Conservation (phyloP, 2,888 invertebrate genomes). For the Icerya purchasi region DNA sequence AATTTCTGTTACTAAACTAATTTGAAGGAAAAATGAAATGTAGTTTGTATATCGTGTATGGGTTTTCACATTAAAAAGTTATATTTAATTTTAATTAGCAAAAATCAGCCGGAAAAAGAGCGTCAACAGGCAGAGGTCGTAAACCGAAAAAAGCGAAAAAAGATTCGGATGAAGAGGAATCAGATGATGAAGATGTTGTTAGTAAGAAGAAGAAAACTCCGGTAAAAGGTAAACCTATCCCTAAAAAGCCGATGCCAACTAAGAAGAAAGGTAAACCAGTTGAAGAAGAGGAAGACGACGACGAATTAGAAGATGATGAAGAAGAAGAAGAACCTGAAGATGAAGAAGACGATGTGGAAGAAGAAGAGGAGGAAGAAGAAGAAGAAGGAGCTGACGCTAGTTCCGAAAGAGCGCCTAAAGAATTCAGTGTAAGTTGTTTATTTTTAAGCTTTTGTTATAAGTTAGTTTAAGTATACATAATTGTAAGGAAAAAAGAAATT, state of each 20-base stretch:
- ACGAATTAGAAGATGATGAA: constrained; percentile 16
- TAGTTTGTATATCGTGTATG: too few species aligned
- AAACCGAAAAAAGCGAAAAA: constrained; percentile 13
- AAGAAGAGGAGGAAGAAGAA: constrained; percentile 17
- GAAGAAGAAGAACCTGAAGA: constrained; percentile 16
- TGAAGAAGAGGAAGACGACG: constrained; percentile 14
- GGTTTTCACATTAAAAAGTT: too few species aligned
- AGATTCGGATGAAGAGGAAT: constrained; percentile 14
- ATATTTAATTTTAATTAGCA: too few species aligned
- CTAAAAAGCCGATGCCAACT: constrained; percentile 6
- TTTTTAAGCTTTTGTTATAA: too few species aligned
- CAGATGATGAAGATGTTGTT: constrained; percentile 13
- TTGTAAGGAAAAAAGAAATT: too few species aligned
- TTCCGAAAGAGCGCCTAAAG: constrained; percentile 16
- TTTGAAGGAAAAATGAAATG: too few species aligned
- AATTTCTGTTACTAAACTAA: too few species aligned
- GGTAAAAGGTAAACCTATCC: constrained; percentile 1
- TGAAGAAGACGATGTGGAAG: constrained; percentile 15
- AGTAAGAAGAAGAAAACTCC: constrained; percentile 7
- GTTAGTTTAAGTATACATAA: too few species aligned
- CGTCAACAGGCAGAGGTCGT: background rate
- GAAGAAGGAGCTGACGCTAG: constrained; percentile 13
- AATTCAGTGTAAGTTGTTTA: constrained; percentile 19
- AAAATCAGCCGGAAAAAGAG: constrained; percentile 5
- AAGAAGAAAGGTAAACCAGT: constrained; percentile 9